Conservation (phyloP, 2,888 invertebrate species). For the Mesorhabditis spiculigera region DNA sequence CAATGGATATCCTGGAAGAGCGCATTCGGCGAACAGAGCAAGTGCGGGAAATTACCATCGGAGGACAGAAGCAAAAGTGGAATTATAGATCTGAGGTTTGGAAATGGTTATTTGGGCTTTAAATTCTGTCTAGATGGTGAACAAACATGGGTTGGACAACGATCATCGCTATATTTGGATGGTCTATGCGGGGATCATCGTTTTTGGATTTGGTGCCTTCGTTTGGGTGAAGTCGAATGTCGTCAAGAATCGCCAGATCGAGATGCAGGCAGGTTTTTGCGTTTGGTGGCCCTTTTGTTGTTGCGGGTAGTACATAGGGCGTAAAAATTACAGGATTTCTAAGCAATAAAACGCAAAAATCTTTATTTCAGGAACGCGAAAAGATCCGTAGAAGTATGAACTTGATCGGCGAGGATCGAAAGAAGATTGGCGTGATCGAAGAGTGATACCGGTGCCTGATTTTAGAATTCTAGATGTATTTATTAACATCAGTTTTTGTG, state of each 20-base stretch:
- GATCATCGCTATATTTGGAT: conserved; percentile 46
- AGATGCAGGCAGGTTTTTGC: neutral
- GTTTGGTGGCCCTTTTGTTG: neutral
- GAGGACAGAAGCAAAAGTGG: conserved; percentile 41
- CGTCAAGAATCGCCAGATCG: neutral
- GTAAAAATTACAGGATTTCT: too few species aligned
- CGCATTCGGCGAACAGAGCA: conserved; percentile 22
- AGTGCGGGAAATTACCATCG: conserved; percentile 32
- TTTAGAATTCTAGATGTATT: neutral
- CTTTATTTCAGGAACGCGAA: conserved; percentile 18
- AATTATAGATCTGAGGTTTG: conserved; percentile 46
- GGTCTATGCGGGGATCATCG: conserved; percentile 38
- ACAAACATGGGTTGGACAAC: conserved; percentile 37
- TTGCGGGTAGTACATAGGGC: too few species aligned
- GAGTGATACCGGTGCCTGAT: conserved; percentile 10
- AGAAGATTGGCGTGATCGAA: conserved; percentile 36
- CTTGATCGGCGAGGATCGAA: conserved; percentile 33
- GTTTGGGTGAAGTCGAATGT: conserved; percentile 40
- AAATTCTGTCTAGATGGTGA: conserved; percentile 32
- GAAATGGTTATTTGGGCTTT: neutral
- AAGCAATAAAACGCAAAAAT: neutral
- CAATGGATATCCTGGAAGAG: conserved; percentile 44
- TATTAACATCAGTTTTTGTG: too few species aligned
- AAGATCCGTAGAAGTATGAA: conserved; percentile 30
- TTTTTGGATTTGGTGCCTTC: conserved; percentile 46